phyloP scores from a whole-genome alignment of 2,797 vertebrate genomes.

The Emydoidea blandingii region DNA sequence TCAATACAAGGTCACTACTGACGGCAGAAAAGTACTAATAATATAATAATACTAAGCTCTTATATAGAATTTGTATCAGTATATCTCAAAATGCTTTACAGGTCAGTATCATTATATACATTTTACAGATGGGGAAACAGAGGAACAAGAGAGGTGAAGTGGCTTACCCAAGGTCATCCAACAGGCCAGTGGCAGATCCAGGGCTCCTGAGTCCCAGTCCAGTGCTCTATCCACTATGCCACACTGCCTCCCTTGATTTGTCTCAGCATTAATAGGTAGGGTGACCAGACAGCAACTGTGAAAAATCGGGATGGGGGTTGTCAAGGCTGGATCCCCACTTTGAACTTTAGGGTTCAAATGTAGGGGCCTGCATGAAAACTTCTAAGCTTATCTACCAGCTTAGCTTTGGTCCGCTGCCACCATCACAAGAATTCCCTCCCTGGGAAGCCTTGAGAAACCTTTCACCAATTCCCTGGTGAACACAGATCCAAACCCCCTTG shows the following conservation, averaged over 20 bases:
- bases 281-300: conserved; percentile 21
- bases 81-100: not conserved
- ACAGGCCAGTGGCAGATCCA: not conserved
- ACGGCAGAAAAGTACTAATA: not conserved
- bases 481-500: too few species aligned
- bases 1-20: not conserved
- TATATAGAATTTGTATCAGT: not conserved
- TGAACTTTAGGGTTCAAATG: too few species aligned
- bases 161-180: not conserved
- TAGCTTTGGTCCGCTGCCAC: too few species aligned
- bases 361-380: too few species aligned
- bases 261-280: accelerated
- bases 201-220: not conserved
- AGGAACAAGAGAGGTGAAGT: not conserved
- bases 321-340: too few species aligned
- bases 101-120: not conserved
- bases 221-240: not conserved
- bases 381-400: too few species aligned
- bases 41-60: not conserved
- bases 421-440: too few species aligned
- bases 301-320: too few species aligned
- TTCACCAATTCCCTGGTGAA: too few species aligned
- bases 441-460: too few species aligned
- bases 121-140: not conserved
- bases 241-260: not conserved